These are phyloP conservation scores for Drosophila kohkoa DNA, from an alignment of 1,140 invertebrate species.

Conservation along the genomic window DNA sequence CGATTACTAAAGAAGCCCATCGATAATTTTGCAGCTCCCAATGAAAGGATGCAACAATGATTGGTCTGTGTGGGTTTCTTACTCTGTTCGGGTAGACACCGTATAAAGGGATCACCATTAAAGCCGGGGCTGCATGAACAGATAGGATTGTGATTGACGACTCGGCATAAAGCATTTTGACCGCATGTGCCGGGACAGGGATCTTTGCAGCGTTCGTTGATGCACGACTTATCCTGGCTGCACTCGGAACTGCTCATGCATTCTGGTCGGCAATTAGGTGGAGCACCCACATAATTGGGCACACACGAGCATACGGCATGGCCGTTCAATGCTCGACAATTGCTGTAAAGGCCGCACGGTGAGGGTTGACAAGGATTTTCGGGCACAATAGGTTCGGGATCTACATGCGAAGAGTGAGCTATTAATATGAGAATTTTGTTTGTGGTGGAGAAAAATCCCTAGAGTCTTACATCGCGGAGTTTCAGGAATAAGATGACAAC, in stretches of 20 bases:
- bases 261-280: slow-evolving; percentile 90
- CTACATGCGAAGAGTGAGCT: slow-evolving; percentile 55
- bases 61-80: slow-evolving; percentile 78
- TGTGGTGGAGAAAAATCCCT: slow-evolving; percentile 55
- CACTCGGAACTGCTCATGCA: slow-evolving; percentile 92
- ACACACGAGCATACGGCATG: slow-evolving; percentile 90
- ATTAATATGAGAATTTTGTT: slow-evolving; percentile 54
- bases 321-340: slow-evolving; percentile 88
- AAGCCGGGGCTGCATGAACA: slow-evolving; percentile 90
- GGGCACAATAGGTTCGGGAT: slow-evolving; percentile 83
- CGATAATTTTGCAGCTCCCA: slow-evolving; percentile 4
- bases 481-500: slow-evolving; percentile 86
- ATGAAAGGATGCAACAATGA: neutral
- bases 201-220: slow-evolving; percentile 91
- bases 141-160: slow-evolving; percentile 91
- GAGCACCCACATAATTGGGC: slow-evolving; percentile 88
- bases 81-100: slow-evolving; percentile 88
- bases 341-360: slow-evolving; percentile 90
- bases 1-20: neutral
- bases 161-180: slow-evolving; percentile 89
- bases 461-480: slow-evolving; percentile 61
- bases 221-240: slow-evolving; percentile 89
- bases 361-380: slow-evolving; percentile 88
- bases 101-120: slow-evolving; percentile 90
- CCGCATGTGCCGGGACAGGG: slow-evolving; percentile 92